Evolutionary conservation across 1,140 invertebrate genomes (phyloP).

Genomic region (Ceratina calcarata): DNA sequence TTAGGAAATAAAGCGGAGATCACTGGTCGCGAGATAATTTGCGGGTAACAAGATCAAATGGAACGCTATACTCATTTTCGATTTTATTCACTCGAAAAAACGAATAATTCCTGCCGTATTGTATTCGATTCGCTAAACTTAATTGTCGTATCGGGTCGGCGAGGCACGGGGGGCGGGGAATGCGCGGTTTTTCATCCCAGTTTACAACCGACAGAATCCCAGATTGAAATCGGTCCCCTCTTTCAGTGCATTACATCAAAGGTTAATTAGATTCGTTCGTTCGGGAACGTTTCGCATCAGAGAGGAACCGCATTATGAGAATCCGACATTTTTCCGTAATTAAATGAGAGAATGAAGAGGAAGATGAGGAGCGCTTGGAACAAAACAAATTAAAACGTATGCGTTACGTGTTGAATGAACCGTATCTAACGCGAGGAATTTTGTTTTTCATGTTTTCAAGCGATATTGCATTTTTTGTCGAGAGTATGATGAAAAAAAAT

Average conservation of each 20-base stretch:
- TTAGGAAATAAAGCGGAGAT: background rate
- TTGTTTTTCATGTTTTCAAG: background rate
- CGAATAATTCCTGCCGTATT: constrained; percentile 20
- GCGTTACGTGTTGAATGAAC: background rate
- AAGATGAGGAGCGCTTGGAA: background rate
- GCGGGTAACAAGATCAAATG: constrained; percentile 36
- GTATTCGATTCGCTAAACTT: constrained; percentile 8
- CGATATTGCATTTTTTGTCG: background rate
- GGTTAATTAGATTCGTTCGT: constrained; percentile 31
- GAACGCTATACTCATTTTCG: constrained; percentile 25
- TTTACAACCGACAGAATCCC: constrained; percentile 17
- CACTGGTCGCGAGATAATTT: constrained; percentile 25
- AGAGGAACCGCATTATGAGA: constrained; percentile 2
- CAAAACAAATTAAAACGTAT: background rate
- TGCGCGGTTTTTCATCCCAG: background rate
- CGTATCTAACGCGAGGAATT: background rate
- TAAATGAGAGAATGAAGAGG: background rate
- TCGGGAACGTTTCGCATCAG: constrained; percentile 13
- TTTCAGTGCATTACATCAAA: background rate
- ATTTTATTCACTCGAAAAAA: constrained; percentile 9
- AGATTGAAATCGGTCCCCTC: background rate
- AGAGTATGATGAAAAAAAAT: too few relatives aligned
- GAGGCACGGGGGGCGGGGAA: background rate
- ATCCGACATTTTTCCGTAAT: constrained; percentile 23
- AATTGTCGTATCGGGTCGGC: background rate